Evolutionary conservation across 2,888 invertebrate species (phyloP).

Genomic region (Caenorhabditis angaria): DNA sequence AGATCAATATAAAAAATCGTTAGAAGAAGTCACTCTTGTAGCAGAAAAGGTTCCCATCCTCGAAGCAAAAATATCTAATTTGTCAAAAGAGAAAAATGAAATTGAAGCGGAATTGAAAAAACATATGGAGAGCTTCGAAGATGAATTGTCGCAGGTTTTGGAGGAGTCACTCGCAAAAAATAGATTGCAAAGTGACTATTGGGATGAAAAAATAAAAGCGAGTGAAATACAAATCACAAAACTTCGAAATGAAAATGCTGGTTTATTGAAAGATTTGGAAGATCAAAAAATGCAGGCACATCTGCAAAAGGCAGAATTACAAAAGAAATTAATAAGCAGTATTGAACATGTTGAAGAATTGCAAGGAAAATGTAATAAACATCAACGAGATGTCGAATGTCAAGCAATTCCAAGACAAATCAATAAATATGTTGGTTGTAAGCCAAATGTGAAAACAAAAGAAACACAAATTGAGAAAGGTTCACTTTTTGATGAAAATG

Average conservation of each 20-base stretch:
- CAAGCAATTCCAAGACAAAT: slow-evolving; percentile 63
- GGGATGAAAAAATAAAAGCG: slow-evolving; percentile 59
- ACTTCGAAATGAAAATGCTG: slow-evolving; percentile 52
- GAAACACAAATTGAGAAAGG: slow-evolving; percentile 63
- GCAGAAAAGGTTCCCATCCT: slow-evolving; percentile 64
- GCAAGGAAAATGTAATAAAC: slow-evolving; percentile 43
- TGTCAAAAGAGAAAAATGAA: slow-evolving; percentile 55
- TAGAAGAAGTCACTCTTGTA: slow-evolving; percentile 38
- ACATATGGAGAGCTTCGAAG: slow-evolving; percentile 60
- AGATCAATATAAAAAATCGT: slow-evolving; percentile 50
- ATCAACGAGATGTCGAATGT: slow-evolving; percentile 64
- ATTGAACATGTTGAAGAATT: slow-evolving; percentile 63
- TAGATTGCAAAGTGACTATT: slow-evolving; percentile 61
- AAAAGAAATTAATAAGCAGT: slow-evolving; percentile 59
- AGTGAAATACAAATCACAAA: slow-evolving; percentile 47
- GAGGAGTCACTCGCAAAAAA: slow-evolving; percentile 62
- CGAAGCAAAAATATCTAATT: slow-evolving; percentile 58
- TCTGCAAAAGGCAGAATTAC: slow-evolving; percentile 64
- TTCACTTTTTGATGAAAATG: slow-evolving; percentile 65
- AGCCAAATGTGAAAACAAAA: slow-evolving; percentile 59
- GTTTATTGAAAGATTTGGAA: slow-evolving; percentile 55
- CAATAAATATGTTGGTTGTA: slow-evolving; percentile 70
- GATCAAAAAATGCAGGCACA: slow-evolving; percentile 56
- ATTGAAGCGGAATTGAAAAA: slow-evolving; percentile 47
- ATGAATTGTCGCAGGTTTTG: slow-evolving; percentile 60